Percentiles rank a stretch among this genome's conserved stretches.
These are phyloP conservation scores for Choristoneura fumiferana DNA, from an alignment of 1,140 invertebrate genomes.

Conservation along the genomic window DNA sequence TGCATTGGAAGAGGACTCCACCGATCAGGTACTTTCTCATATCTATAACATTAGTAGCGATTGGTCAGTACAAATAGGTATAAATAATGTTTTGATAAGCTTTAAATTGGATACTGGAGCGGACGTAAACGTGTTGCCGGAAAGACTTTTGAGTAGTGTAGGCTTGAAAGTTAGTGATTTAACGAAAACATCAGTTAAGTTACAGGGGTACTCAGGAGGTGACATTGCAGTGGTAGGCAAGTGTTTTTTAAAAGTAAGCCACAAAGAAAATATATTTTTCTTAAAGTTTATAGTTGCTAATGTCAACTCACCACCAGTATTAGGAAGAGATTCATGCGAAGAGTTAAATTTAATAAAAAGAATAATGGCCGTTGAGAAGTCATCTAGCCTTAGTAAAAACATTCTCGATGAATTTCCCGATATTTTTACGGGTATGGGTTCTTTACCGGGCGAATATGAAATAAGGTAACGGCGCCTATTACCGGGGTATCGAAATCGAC, in stretches of 20 bases:
- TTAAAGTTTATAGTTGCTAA: conserved; percentile 18
- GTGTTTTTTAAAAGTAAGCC: conserved; percentile 12
- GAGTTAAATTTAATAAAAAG: conserved; percentile 19
- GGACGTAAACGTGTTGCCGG: no score
- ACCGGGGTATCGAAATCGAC: no score
- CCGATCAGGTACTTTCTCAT: conserved; percentile 20
- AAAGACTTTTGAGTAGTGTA: neutral
- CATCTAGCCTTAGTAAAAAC: neutral
- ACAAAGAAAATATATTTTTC: conserved; percentile 5
- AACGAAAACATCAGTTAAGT: neutral
- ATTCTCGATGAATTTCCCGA: conserved; percentile 9
- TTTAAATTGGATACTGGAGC: no score
- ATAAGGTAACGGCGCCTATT: no score
- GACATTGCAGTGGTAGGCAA: conserved; percentile 14
- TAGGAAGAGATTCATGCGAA: conserved; percentile 15
- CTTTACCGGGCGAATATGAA: conserved; percentile 11
- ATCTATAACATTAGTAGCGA: neutral
- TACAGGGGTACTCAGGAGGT: conserved; percentile 13
- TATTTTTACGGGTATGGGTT: conserved; percentile 12
- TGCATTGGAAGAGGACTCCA: neutral
- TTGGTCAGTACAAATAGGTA: conserved; percentile 6
- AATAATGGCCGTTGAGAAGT: neutral
- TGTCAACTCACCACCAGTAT: conserved; percentile 16
- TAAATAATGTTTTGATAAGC: conserved; percentile 10
- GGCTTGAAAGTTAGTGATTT: conserved; percentile 2